Percentiles rank a stretch among this genome's conserved stretches.
Conservation (phyloP, 92 coral and sea anemone species). For the Bergia sp. region DNA sequence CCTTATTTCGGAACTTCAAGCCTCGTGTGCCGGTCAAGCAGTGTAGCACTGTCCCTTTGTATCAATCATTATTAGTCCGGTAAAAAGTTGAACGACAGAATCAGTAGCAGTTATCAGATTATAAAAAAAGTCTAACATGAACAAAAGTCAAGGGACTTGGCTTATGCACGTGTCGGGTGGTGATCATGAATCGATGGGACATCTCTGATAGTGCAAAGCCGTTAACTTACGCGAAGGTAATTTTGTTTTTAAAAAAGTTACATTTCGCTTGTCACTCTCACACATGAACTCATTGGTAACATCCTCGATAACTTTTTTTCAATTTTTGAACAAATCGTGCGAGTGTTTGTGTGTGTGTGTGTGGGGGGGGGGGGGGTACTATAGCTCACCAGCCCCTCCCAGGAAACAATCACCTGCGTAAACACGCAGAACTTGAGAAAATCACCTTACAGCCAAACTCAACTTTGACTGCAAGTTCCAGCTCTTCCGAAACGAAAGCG, state of each 20-base stretch:
- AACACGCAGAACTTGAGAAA: background rate
- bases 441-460: background rate
- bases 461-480: no score
- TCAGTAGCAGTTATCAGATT: background rate
- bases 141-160: background rate
- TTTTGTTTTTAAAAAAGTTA: no score
- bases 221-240: background rate
- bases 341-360: background rate
- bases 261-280: background rate
- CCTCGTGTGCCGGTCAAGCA: no score
- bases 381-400: background rate
- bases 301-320: no score
- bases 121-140: background rate
- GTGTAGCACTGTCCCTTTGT: no score
- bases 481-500: background rate
- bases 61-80: no score
- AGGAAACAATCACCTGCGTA: background rate
- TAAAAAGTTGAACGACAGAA: background rate
- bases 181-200: no score
- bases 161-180: background rate
- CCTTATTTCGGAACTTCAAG: no score
- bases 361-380: background rate
- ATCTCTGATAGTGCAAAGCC: background rate
- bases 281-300: background rate
- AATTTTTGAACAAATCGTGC: background rate